Evolutionary conservation across 2,888 invertebrate species (phyloP).

Genomic region (Chaitophorus viminalis): DNA sequence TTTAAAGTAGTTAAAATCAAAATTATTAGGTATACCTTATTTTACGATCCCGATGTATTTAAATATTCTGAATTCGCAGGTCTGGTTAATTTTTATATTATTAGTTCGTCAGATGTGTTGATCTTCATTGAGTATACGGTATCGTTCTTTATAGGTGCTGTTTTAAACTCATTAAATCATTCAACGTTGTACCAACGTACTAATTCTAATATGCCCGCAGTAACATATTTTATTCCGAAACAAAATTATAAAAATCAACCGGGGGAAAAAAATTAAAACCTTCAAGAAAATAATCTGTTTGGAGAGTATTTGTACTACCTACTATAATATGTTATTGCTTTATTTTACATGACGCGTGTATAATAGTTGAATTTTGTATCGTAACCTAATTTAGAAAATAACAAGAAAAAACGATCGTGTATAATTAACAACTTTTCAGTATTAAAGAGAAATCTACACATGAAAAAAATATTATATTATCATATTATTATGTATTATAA

Average conservation of each 20-base stretch:
- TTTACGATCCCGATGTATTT: not conserved
- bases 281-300: constrained; percentile 17
- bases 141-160: constrained; percentile 17
- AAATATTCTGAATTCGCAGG: not conserved
- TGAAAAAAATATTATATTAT: not conserved
- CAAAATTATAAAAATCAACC: constrained; percentile 40
- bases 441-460: not conserved
- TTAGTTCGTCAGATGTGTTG: constrained; percentile 25
- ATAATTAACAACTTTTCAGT: not conserved
- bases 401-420: not conserved
- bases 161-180: constrained; percentile 24
- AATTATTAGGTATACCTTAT: not conserved
- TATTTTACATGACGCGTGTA: constrained; percentile 32
- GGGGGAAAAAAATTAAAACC: constrained; percentile 22
- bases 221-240: constrained; percentile 9
- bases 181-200: not conserved
- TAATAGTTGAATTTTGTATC: not conserved
- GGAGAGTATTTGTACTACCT: not conserved
- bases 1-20: constrained; percentile 19
- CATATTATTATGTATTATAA: too few species aligned
- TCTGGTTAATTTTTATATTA: constrained; percentile 23
- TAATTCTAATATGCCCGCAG: constrained; percentile 34
- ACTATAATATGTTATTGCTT: not conserved
- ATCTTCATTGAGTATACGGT: constrained; percentile 6
- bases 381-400: not conserved